Base-by-base conservation (phyloP, 2,888 invertebrate genomes). In the Sphaerophoria rueppellii region DNA sequence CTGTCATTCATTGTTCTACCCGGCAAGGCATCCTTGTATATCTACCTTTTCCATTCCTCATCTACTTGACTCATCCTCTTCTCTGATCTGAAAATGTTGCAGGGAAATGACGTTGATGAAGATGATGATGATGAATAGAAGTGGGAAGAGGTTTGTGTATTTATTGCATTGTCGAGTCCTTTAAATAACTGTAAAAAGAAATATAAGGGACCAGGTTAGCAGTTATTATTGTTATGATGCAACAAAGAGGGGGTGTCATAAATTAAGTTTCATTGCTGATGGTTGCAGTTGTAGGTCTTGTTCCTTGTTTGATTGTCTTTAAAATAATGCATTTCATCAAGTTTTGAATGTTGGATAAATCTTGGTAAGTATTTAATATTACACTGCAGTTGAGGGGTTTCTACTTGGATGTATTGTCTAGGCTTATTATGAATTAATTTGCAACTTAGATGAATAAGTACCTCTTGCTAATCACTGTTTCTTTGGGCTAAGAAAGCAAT, bases 251-350 rank as follows among this genome's bases (percentile, higher is more conserved):
- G 43, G 12, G 52, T 52, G 37, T 57, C 34, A 69, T 78, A 73
- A 82, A 82, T 78, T 82, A 43, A 78, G 70, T 82, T 82, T 70
- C 74, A 82, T 74, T 78, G 78, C 73, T 24, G 37, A 6, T n/a
- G 1, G 6, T 12, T 4, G 48, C 4, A 6, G 48, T 50, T 50
- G 6, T 12, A 70, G 73, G 40, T 40, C 40, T 40, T 74, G 65
- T 63, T 82, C 78, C 58, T 40, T 58, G 78, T 74, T 78, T 83
- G 75, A 80, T 76, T 85, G 72, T 85, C 70, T 70, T 85, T 85
- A 73, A 81, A 77, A 74, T 85, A 77, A 77, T 85, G 69, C 73
- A 77, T 81, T 77, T 73, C 81, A 81, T 76, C 73, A 85, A 81
- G n/a, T 54, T 16, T 73, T 73, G 76, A 70, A 70, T 55, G 52